Base-by-base conservation (phyloP, 1,140 invertebrate genomes). In the Heliconius hermathena region DNA sequence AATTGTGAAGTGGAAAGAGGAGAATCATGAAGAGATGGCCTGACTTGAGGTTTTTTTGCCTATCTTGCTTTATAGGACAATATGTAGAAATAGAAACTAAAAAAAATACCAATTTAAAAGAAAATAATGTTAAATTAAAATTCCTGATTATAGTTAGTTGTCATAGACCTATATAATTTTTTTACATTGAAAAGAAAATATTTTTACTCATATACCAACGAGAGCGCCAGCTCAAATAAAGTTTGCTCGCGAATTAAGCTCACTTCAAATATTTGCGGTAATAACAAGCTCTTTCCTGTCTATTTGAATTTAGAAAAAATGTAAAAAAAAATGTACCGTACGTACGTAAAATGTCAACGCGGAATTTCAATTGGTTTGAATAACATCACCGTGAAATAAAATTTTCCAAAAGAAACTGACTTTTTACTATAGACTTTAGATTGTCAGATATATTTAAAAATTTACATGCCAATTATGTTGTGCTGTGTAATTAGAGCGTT, bases 191-290 rank as follows among this genome's bases (percentile, higher is more conserved):
- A 66, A 66, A 66, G 60, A 66, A 66, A 66, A 66, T 66, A 66
- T 26, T 66, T 66, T 66, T 66, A 66, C 11, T 66, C 60, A 66
- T 66, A 22, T 22, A 66, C 22, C 60, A 4, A 26, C 60, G 60
- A 29, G 60, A 11, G 22, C 60, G 60, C 20, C 54, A 29, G 60
- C 60, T 66, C 60, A 66, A 66, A 29, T 6, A 66, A 66, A 66
- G 60, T 66, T 66, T 66, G 60, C 60, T 13, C 60, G 60, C 60
- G 60, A 80, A 80, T 77, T 77, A 77, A 80, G 74, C 79, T 54
- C 76, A 73, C 79, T 71, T 73, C 75, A 80, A 80, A 80, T 80
- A 73, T 80, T 80, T 80, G 74, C 75, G 54, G 71, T 77, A 73
- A 77, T 80, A 80, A 80, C 79, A 76, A 77, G 79, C 54, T 77